A percentile compares a stretch with the other conserved stretches of the same genome.
phyloP scores from a whole-genome alignment of 2,888 invertebrate genomes.

The Eupithecia inturbata region DNA sequence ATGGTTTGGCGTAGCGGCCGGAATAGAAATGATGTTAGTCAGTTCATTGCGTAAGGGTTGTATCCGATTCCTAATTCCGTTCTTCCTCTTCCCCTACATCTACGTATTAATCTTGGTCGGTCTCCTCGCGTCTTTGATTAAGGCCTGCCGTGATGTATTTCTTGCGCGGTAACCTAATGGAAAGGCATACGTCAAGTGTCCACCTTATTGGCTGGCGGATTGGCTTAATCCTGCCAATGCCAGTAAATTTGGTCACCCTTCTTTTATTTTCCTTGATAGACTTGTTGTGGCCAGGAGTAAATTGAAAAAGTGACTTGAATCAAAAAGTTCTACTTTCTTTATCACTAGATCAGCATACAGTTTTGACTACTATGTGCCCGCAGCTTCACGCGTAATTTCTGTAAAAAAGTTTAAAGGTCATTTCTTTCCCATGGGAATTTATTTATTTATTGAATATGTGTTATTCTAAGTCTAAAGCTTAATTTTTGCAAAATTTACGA shows the following conservation, averaged over 20 bases:
- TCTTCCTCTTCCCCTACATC: conserved; percentile 63
- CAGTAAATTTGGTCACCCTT: conserved; percentile 67
- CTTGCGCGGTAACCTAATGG: conserved; percentile 81
- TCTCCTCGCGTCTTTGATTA: conserved; percentile 81
- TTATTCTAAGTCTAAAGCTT: too few relatives aligned
- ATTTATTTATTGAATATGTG: too few relatives aligned
- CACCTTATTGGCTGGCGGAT: conserved; percentile 80
- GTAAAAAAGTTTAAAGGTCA: too few relatives aligned
- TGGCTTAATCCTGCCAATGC: conserved; percentile 75
- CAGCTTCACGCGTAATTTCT: too few relatives aligned
- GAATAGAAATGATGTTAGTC: conserved; percentile 48
- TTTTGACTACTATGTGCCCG: too few relatives aligned
- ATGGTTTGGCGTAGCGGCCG: conserved; percentile 40
- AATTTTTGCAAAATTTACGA: too few relatives aligned
- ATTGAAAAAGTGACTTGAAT: conserved; percentile 17
- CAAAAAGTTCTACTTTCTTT: not conserved
- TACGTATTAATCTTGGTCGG: conserved; percentile 77
- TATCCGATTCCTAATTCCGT: conserved; percentile 61
- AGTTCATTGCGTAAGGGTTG: conserved; percentile 61
- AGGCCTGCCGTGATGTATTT: conserved; percentile 80
- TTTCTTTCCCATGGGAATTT: too few relatives aligned
- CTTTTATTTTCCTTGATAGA: conserved; percentile 37
- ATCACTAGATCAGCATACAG: not conserved
- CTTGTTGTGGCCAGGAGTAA: conserved; percentile 31
- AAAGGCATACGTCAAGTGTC: conserved; percentile 82